Conservation (phyloP, 1,140 invertebrate species). For the Artemia franciscana region DNA sequence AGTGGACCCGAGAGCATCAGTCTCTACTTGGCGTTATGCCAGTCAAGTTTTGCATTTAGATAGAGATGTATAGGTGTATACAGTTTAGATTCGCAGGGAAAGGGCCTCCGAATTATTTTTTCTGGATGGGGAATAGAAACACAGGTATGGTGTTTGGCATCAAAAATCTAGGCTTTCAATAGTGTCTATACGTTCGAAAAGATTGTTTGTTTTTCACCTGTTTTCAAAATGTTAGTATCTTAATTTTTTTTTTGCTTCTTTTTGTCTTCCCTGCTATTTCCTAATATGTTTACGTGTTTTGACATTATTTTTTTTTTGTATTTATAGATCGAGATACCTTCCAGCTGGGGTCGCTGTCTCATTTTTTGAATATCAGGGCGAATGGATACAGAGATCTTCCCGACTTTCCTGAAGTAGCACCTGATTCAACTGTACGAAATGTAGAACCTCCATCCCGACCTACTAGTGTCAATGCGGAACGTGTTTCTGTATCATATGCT, state of each 20-base stretch:
- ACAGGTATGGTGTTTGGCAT: no score
- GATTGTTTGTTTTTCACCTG: no score
- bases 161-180: no score
- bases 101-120: no score
- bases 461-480: background rate
- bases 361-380: conserved; percentile 66
- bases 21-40: no score
- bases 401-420: conserved; percentile 47
- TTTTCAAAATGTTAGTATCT: conserved; percentile 13
- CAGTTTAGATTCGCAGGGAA: no score
- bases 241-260: background rate
- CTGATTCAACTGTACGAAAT: conserved; percentile 52
- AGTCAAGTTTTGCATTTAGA: no score
- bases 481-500: background rate
- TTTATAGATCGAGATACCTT: conserved; percentile 49
- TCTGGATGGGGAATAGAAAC: no score
- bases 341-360: conserved; percentile 83
- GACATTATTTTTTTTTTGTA: conserved; percentile 5
- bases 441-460: conserved; percentile 29
- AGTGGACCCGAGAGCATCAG: no score
- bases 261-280: no score
- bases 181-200: no score
- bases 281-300: background rate
- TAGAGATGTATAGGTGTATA: no score
- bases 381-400: conserved; percentile 71